Evolutionary conservation across 2,888 invertebrate species (phyloP).

Genomic region (Isoperla grammatica): DNA sequence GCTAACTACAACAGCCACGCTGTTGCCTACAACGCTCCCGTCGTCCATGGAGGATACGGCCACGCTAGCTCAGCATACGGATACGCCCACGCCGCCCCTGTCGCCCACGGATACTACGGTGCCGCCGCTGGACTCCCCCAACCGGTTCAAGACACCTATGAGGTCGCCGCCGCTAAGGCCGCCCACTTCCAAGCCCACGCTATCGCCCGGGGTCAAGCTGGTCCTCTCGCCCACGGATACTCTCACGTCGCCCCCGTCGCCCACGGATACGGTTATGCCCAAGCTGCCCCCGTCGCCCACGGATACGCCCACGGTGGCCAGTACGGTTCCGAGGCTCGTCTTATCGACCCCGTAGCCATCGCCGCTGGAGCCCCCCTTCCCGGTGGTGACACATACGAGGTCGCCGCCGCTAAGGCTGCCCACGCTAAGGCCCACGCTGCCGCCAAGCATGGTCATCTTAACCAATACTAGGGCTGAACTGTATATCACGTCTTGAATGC

Average conservation of each 20-base stretch:
- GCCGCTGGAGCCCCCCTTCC: conserved; percentile 40
- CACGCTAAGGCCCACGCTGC: conserved; percentile 38
- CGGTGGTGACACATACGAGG: conserved; percentile 42
- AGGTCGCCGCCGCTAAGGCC: too few species aligned
- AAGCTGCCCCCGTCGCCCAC: too few species aligned
- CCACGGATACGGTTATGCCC: conserved; percentile 36
- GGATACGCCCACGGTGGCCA: too few species aligned
- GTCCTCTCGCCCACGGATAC: not conserved
- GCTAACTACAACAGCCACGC: too few species aligned
- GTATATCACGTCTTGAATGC: too few species aligned
- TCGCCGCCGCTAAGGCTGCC: conserved; percentile 49
- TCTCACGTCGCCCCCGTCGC: conserved; percentile 45
- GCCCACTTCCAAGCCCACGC: not conserved
- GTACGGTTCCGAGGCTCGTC: not conserved
- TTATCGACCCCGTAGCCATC: conserved; percentile 44
- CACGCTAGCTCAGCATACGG: not conserved
- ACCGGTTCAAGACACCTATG: not conserved
- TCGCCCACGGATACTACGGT: conserved; percentile 37
- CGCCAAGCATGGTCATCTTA: not conserved
- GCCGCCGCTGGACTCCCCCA: too few species aligned
- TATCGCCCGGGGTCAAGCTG: not conserved
- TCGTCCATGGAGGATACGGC: conserved; percentile 43
- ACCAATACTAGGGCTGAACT: too few species aligned
- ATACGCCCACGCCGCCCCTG: conserved; percentile 46
- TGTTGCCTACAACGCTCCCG: conserved; percentile 30